Evolutionary conservation across 2,797 vertebrate species (phyloP), one percentile per base, ranked within the genome.

Genomic region (Lacerta agilis): DNA sequence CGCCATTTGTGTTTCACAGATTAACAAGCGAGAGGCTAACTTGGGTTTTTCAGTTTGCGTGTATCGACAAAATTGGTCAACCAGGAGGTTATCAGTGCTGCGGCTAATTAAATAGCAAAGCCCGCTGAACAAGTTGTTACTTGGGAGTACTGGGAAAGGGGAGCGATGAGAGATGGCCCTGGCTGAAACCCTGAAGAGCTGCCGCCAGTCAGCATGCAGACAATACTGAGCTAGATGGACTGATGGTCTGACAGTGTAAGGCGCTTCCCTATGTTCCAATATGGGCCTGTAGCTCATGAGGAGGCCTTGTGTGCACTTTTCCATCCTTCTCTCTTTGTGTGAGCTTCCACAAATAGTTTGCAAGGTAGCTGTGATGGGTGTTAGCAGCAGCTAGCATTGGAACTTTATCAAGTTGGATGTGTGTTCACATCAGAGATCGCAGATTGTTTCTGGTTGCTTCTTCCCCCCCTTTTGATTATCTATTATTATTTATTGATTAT

Each of bases 11-110:
- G 38, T 3, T 25, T 49, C 8, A 25, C 66, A 79, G 66, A 84
- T 79, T 58, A 71, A 43, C 45, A 58, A 83, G 75, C 72, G 77
- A 78, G 36, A 15, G 49, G 49, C 55, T 15, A 15, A 55, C 3
- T 55, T 55, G 49, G 49, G 13, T 55, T 55, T 55, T 55, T 15
- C 49, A 4, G 49, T 55, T 55, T 55, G 49, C 49, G 13, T 55
- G 49, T 55, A 55, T 55, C 49, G 55, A 55, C 82, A 79, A 83
- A 83, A 75, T 27, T 71, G 66, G 7, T 88, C 75, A 79, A 72
- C 11, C 29, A 9, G 69, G 76, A 5, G 41, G n/a, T 79, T 49
- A 69, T 55, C 85, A 79, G 49, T 55, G 49, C 23, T 27, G 25
- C 17, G 75, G 29, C 10, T 79, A 79, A 79, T 79, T 79, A 78